Base-by-base conservation (phyloP, 2,888 invertebrate species). In the Hypselothyrea guttata region DNA sequence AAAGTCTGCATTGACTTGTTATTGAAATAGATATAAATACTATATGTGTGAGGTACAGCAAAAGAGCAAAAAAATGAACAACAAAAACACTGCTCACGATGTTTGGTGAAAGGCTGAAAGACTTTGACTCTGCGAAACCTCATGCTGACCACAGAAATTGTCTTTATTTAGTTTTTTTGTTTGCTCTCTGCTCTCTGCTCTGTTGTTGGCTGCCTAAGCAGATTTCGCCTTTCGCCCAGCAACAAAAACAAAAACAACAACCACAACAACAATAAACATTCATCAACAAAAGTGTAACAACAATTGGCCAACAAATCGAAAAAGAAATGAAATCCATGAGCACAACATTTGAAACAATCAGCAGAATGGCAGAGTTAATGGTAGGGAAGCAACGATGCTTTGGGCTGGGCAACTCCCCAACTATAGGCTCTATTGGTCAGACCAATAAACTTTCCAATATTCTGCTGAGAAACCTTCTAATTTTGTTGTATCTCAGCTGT, bases 241-340 rank as follows among this genome's bases (percentile, higher is more conserved):
- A 58, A 41, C 13, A 33, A 16, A 16, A 45, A 27, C 27, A 52
- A 12, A 30, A 53, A 34, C 12, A 55, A n/a, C 7, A 60, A 33
- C 27, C 37, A 30, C 35, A 27, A 41, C 7, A 42, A 8, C 35
- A 51, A 51, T 58, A 69, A 61, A 66, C 66, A 71, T 66, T 40
- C 67, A 75, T 73, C 67, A 75, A 51, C 57, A 63, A 67, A 22
- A 75, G 53, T 72, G 60, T 73, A 54, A 56, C 73, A 70, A 70
- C 73, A 72, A 79, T 75, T 75, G 75, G 73, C 62, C 62, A 61
- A 45, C 45, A 62, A 68, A 58, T 63, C 63, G 49, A 44, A 37
- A 52, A 8, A 33, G 27, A 31, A 9, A 47, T 8, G 15, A 51
- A 51, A 40, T 56, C 59, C 48, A 52, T 59, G 59, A 28, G 35